Percentiles rank a stretch among this genome's conserved stretches.
Conservation (phyloP, 2,888 invertebrate species). For the Polydrusus tereticollis region DNA sequence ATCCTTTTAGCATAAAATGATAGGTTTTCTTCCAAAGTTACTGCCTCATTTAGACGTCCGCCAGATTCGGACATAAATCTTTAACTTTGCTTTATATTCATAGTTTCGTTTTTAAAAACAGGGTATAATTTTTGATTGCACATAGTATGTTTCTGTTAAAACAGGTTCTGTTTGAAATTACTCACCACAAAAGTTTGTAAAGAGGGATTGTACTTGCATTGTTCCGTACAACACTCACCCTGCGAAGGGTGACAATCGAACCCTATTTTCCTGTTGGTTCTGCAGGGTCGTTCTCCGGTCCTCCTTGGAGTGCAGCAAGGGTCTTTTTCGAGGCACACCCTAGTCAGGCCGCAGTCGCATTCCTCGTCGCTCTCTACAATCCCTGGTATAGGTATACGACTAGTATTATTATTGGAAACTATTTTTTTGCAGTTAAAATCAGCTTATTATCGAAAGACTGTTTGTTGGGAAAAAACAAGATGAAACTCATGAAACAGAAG, state of each 20-base stretch:
- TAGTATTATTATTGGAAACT: too few species aligned
- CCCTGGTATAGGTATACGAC: background rate
- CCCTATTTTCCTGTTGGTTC: constrained; percentile 63
- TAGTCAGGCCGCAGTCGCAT: constrained; percentile 77
- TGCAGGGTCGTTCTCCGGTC: constrained; percentile 67
- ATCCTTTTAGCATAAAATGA: too few species aligned
- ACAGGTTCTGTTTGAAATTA: background rate
- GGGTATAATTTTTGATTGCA: too few species aligned
- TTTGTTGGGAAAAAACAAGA: too few species aligned
- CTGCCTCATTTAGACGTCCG: too few species aligned
- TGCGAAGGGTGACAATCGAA: constrained; percentile 71
- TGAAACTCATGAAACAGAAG: too few species aligned
- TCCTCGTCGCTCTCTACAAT: constrained; percentile 74
- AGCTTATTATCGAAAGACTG: too few species aligned
- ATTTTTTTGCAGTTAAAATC: too few species aligned
- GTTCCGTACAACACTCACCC: constrained; percentile 68
- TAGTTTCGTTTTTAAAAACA: too few species aligned
- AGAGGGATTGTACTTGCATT: constrained; percentile 62
- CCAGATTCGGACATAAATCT: too few species aligned
- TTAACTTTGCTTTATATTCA: too few species aligned
- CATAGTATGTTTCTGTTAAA: background rate
- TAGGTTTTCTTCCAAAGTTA: too few species aligned
- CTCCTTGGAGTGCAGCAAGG: constrained; percentile 70
- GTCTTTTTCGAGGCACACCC: constrained; percentile 68
- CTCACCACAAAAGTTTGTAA: constrained; percentile 29